Base-by-base conservation (phyloP, 2,888 invertebrate species). In the Ectemnius continuus region DNA sequence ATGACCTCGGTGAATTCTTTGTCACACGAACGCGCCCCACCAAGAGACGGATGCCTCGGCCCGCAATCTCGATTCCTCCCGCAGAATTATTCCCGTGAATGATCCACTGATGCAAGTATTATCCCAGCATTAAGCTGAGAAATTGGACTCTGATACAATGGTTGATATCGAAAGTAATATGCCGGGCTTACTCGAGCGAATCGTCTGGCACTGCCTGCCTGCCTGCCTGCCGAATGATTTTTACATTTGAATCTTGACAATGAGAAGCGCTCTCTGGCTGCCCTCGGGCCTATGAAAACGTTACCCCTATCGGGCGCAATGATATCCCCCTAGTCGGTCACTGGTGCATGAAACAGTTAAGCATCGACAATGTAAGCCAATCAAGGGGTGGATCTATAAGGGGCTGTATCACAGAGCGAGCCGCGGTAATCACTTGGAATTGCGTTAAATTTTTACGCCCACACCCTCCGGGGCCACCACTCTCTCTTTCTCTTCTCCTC, bases 291-390 rank as follows among this genome's bases (percentile, higher is more conserved):
- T 75, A 85, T 85, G 87, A 87, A 90, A 89, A 87, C 78, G 87
- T 89, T 89, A 91, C 90, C 91, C 90, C 90, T 89, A 90, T 91
- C 90, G 81, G 79, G 82, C 81, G 84, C 87, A 87, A 88, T 86
- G 86, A 86, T 87, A 88, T 87, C 86, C 86, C 86, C 86, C 84
- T 77, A 83, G 82, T 86, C 87, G 89, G 89, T 90, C 90, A 90
- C 88, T 88, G 90, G 89, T 87, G 91, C 91, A 90, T 91, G 89
- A 91, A 90, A 88, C 91, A 87, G 89, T 91, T 90, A 90, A 90
- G 90, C 90, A 89, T 87, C 89, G 89, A 91, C 91, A 91, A 91
- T 90, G 88, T 91, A 90, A 90, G 91, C 90, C 90, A 90, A 91
- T 91, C 90, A 90, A 87, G 87, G 82, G 84, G 82, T 77, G 83